Evolutionary conservation across 2,113 vertebrate genomes (phyloP).

Genomic region (Pagrus major): DNA sequence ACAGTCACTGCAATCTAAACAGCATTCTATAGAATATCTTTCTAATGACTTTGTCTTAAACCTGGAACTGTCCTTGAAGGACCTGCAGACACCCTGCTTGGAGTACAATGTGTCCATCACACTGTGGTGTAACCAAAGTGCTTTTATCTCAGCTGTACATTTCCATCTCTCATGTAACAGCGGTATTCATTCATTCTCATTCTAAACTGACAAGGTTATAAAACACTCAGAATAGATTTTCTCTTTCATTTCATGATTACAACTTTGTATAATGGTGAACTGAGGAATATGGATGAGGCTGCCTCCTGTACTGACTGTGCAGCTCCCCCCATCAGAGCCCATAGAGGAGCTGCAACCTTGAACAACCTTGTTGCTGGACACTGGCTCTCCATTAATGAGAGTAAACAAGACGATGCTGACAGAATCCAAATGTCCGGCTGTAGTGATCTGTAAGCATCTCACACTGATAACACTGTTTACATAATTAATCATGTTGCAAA

Average conservation of each 20-base stretch:
- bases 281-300: slow-evolving; percentile 39
- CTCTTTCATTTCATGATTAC: slow-evolving; percentile 19
- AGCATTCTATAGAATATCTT: neutral
- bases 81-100: too few relatives aligned
- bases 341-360: slow-evolving; percentile 51
- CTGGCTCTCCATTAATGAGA: slow-evolving; percentile 30
- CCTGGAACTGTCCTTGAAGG: neutral
- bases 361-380: slow-evolving; percentile 56
- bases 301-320: neutral
- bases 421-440: slow-evolving; percentile 64
- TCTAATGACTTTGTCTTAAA: neutral
- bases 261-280: slow-evolving; percentile 19
- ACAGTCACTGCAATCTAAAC: neutral
- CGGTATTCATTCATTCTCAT: slow-evolving; percentile 2
- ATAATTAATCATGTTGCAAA: slow-evolving; percentile 71
- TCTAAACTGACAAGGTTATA: slow-evolving; percentile 6
- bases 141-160: neutral
- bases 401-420: slow-evolving; percentile 61
- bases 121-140: neutral
- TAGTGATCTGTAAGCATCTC: slow-evolving; percentile 41
- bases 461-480: slow-evolving; percentile 73
- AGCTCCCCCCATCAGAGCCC: slow-evolving; percentile 2
- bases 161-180: neutral
- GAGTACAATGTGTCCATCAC: neutral
- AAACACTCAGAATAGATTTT: slow-evolving; percentile 1